Conservation (phyloP, 2,888 invertebrate genomes). For the Andrena minutula region DNA sequence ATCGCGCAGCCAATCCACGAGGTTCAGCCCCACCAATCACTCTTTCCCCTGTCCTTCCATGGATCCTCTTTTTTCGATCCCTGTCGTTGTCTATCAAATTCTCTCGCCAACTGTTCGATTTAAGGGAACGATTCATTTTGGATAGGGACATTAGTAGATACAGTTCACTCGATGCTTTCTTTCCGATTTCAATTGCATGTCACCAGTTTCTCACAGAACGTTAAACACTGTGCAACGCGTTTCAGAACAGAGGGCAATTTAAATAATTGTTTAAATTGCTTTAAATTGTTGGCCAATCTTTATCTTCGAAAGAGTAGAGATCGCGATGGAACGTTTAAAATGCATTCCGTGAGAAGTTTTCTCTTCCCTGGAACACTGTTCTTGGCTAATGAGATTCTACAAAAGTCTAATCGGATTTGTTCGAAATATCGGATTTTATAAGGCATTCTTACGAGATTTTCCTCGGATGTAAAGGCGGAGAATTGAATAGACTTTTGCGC, state of each 20-base stretch:
- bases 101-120: neutral
- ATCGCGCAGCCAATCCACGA: slow-evolving; percentile 74
- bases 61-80: slow-evolving; percentile 46
- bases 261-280: neutral
- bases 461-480: slow-evolving; percentile 18
- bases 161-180: no score
- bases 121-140: neutral
- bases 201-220: no score
- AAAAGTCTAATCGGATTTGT: slow-evolving; percentile 33
- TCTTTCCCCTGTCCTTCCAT: slow-evolving; percentile 38
- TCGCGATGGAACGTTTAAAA: neutral
- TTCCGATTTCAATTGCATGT: no score
- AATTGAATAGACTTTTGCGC: slow-evolving; percentile 8
- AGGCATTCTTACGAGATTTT: slow-evolving; percentile 1
- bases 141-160: no score
- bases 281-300: neutral
- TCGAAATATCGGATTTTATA: slow-evolving; percentile 25
- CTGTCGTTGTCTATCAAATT: neutral
- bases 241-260: neutral
- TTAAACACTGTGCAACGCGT: neutral
- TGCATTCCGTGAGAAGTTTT: neutral
- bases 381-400: slow-evolving; percentile 19
- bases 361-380: neutral
- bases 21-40: slow-evolving; percentile 65
- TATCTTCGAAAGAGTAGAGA: neutral